Base-by-base conservation (phyloP, 2,888 invertebrate genomes). In the Apodemia duryi region DNA sequence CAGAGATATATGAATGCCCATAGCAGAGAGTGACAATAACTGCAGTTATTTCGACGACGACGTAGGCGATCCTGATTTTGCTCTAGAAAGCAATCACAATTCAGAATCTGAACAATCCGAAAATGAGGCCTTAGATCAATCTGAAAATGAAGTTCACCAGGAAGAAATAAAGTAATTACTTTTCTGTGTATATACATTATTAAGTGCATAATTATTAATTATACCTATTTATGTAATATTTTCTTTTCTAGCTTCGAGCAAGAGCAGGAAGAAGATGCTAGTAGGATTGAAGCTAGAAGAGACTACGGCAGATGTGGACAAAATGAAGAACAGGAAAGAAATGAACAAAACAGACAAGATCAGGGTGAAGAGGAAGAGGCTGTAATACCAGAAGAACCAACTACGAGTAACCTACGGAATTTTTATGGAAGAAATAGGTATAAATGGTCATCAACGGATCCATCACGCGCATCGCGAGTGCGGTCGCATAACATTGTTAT, bases 41-140 rank as follows among this genome's bases (percentile, higher is more conserved):
- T 65, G 62, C 43, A 65, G 62, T 62, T 29, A 62, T n/a, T 65
- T 65, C 35, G 65, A 65, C 41, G 62, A 65, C 41, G 62, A 62
- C 35, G 62, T 65, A 38, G 62, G 62, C 43, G 65, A 64, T 64
- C 60, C 57, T 38, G 46, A 61, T 65, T 65, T 61, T 65, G 46
- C 21, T 65, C n/a, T 65, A 43, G 65, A 65, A 61, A 61, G 61
- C 49, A 61, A 65, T 61, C 61, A 61, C 46, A 65, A 65, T 51
- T 51, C 51, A 51, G 51, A 51, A 51, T n/a, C 51, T 51, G 51
- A 51, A 51, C 51, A 51, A 52, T 52, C 52, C 21, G 52, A 52
- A 52, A 21, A 52, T 52, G 52, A 52, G 52, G 52, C 21, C 21
- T 2, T n/a, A 28, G 21, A 52, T 52, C 28, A 52, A 52, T 21